Evolutionary conservation across 1,140 invertebrate species (phyloP).

Genomic region (Thalassaphorura encarpata): DNA sequence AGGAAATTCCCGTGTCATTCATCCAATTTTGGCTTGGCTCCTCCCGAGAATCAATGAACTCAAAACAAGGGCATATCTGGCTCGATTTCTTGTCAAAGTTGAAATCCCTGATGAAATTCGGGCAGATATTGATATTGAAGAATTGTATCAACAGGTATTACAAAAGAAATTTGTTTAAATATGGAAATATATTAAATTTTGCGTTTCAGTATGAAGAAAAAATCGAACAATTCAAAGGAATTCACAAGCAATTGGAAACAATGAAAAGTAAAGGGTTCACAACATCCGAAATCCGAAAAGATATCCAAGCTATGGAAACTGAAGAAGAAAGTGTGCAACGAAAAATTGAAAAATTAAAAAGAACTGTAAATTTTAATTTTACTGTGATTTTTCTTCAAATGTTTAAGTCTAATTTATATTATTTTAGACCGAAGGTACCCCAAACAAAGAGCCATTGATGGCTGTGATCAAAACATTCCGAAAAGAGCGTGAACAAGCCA

Average conservation of each 20-base stretch:
- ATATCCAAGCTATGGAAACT: constrained; percentile 73
- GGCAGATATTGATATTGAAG: constrained; percentile 61
- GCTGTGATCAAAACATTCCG: constrained; percentile 57
- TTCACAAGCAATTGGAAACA: constrained; percentile 61
- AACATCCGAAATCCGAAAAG: constrained; percentile 55
- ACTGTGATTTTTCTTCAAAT: too few species aligned
- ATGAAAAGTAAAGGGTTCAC: constrained; percentile 51
- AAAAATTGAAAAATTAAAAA: constrained; percentile 59
- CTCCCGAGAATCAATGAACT: constrained; percentile 58
- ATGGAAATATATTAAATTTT: constrained; percentile 12
- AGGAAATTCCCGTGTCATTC: constrained; percentile 55
- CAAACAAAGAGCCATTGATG: constrained; percentile 47
- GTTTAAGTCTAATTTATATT: constrained; percentile 6
- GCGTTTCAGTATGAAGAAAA: constrained; percentile 66
- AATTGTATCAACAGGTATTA: constrained; percentile 57
- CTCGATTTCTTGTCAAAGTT: constrained; percentile 59
- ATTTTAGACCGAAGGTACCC: constrained; percentile 42
- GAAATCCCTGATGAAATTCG: constrained; percentile 71
- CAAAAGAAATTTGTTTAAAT: constrained; percentile 40
- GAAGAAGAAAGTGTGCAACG: constrained; percentile 65
- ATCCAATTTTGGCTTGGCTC: constrained; percentile 70
- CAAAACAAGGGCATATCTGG: constrained; percentile 70
- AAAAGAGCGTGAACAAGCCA: constrained; percentile 59
- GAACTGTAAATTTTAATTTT: constrained; percentile 44
- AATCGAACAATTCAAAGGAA: constrained; percentile 71